Percentiles rank a stretch among this genome's conserved stretches.
phyloP scores from a whole-genome alignment of 2,888 invertebrate genomes.

The Criorhina ranunculi region DNA sequence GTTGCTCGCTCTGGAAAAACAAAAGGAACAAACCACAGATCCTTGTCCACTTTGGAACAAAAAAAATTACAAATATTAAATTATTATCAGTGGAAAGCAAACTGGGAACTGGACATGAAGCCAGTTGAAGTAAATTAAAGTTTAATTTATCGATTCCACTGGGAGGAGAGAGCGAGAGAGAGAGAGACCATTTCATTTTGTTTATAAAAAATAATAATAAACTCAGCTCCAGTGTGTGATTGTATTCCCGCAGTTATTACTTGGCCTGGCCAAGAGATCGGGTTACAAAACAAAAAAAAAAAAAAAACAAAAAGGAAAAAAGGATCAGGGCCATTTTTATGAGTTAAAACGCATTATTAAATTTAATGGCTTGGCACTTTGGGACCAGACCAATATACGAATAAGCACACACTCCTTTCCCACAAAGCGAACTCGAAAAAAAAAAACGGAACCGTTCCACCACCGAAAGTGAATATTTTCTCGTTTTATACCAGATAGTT shows the following conservation, averaged over 20 bases:
- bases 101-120: constrained; percentile 15
- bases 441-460: constrained; percentile 18
- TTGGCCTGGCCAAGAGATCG: constrained; percentile 13
- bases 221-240: neutral
- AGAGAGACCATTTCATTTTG: constrained; percentile 27
- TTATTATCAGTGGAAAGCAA: constrained; percentile 26
- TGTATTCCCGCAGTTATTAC: constrained; percentile 34
- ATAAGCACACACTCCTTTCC: neutral
- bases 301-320: constrained; percentile 17
- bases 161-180: too few relatives aligned
- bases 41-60: neutral
- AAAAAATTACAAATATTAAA: constrained; percentile 30
- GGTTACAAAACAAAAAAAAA: too few relatives aligned
- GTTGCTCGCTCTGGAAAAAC: constrained; percentile 19
- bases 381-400: constrained; percentile 20
- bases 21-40: constrained; percentile 28
- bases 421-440: neutral
- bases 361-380: constrained; percentile 61
- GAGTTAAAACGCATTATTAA: constrained; percentile 62
- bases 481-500: constrained; percentile 42
- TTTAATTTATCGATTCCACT: constrained; percentile 53
- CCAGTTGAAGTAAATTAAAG: constrained; percentile 40
- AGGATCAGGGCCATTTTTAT: constrained; percentile 58
- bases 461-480: constrained; percentile 53
- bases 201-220: neutral